phyloP scores from a whole-genome alignment of 2,797 vertebrate species.

The Rhinatrema bivittatum region DNA sequence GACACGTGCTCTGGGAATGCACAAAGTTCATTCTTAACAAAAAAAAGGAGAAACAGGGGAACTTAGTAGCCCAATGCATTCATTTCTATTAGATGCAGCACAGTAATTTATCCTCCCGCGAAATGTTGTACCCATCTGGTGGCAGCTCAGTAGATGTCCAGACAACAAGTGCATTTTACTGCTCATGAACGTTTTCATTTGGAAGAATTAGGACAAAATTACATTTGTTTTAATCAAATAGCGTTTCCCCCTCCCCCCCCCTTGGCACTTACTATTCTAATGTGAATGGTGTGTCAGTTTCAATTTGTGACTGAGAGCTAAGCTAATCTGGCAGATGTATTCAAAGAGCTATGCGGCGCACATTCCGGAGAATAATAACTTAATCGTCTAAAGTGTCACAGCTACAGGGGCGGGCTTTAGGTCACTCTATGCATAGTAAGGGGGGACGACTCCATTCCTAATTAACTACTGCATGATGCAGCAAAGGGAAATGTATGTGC shows the following conservation, averaged over 20 bases:
- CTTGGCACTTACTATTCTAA: slow-evolving; percentile 6
- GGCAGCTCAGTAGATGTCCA: neutral
- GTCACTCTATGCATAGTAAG: slow-evolving; percentile 1
- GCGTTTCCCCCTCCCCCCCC: too few species aligned
- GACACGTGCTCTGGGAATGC: too few species aligned
- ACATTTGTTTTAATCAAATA: slow-evolving; percentile 22
- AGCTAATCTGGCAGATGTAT: slow-evolving; percentile 25
- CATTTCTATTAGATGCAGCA: too few species aligned
- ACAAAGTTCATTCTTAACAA: too few species aligned
- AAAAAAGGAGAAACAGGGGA: too few species aligned
- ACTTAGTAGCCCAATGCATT: too few species aligned
- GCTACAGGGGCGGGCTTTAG: slow-evolving; percentile 5
- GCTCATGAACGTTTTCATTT: slow-evolving; percentile 2
- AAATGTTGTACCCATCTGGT: slow-evolving; percentile 8
- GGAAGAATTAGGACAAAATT: slow-evolving; percentile 2
- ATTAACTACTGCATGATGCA: neutral
- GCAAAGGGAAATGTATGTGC: too few species aligned
- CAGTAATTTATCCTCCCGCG: too few species aligned
- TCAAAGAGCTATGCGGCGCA: slow-evolving; percentile 12
- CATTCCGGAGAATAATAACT: slow-evolving; percentile 7
- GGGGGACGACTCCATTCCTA: too few species aligned
- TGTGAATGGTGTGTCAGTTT: slow-evolving; percentile 22
- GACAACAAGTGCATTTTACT: slow-evolving; percentile 4
- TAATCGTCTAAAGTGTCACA: slow-evolving; percentile 18
- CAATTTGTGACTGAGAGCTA: slow-evolving; percentile 26